A percentile compares a stretch with the other conserved stretches of the same genome.
These are phyloP conservation scores for Tyria jacobaeae DNA, from an alignment of 2,888 invertebrate species.

Conservation along the genomic window DNA sequence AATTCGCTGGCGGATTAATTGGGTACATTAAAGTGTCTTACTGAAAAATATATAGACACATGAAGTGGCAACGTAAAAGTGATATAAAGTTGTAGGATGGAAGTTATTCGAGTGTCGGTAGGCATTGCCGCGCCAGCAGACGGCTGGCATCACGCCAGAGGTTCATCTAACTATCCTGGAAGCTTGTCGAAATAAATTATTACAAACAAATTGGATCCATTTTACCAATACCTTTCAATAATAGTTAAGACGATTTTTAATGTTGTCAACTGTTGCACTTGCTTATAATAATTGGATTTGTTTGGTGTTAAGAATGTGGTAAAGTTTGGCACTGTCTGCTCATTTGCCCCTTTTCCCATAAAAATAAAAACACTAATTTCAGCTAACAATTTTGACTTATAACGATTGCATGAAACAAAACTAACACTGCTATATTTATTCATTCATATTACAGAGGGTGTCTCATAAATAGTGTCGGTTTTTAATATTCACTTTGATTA, in stretches of 20 bases:
- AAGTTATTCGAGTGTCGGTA: slow-evolving; percentile 34
- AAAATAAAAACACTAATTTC: too few relatives aligned
- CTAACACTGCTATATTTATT: too few relatives aligned
- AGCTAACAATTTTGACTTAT: too few relatives aligned
- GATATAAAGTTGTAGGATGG: slow-evolving; percentile 46
- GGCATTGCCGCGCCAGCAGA: slow-evolving; percentile 28
- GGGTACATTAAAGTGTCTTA: not conserved
- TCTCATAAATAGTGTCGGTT: too few relatives aligned
- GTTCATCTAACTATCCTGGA: slow-evolving; percentile 49
- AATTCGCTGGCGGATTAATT: not conserved
- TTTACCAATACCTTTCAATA: slow-evolving; percentile 52
- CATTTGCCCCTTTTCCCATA: too few relatives aligned
- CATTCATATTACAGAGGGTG: too few relatives aligned
- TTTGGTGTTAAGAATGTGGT: too few relatives aligned
- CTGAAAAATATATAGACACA: slow-evolving; percentile 39
- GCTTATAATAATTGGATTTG: not conserved
- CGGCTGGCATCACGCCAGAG: slow-evolving; percentile 61
- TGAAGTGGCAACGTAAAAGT: slow-evolving; percentile 45
- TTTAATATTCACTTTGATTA: too few relatives aligned
- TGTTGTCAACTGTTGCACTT: slow-evolving; percentile 44
- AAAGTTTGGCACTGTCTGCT: too few relatives aligned
- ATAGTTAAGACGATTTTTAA: slow-evolving; percentile 33
- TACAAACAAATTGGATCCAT: slow-evolving; percentile 54
- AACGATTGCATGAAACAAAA: too few relatives aligned
- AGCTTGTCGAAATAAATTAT: slow-evolving; percentile 58